Percentiles rank a stretch among this genome's conserved stretches.
phyloP scores from a whole-genome alignment of 1,140 invertebrate genomes.

The Meloidogyne chitwoodi region DNA sequence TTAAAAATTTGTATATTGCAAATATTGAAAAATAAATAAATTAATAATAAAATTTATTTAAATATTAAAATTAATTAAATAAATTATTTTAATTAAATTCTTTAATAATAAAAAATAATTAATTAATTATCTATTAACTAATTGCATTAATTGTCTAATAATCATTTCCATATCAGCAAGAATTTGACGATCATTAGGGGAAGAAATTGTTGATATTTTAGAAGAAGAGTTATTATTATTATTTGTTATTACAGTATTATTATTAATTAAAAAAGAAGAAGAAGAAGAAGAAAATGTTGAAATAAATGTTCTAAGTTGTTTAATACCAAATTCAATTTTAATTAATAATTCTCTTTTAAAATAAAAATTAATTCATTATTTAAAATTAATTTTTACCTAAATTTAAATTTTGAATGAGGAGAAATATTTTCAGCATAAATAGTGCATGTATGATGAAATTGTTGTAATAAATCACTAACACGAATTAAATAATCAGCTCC shows the following conservation, averaged over 20 bases:
- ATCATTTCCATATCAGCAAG: constrained; percentile 47
- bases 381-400: constrained; percentile 36
- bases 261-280: not conserved
- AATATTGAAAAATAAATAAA: too few species aligned
- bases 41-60: too few species aligned
- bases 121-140: constrained; percentile 42
- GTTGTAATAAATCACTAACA: constrained; percentile 44
- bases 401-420: constrained; percentile 58
- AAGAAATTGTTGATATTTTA: not conserved
- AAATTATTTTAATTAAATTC: too few species aligned
- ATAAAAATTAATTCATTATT: constrained; percentile 16
- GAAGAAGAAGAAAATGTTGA: constrained; percentile 6
- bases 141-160: constrained; percentile 54
- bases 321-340: constrained; percentile 45
- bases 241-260: too few species aligned
- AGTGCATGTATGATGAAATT: constrained; percentile 54
- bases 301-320: constrained; percentile 47
- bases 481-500: constrained; percentile 31
- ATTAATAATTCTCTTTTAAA: constrained; percentile 52
- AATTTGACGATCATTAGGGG: constrained; percentile 40
- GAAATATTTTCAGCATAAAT: constrained; percentile 59
- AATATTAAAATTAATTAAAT: too few species aligned
- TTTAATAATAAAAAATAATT: too few species aligned
- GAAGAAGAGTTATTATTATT: not conserved
- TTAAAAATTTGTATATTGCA: too few species aligned